Evolutionary conservation across 2,113 vertebrate genomes (phyloP), one percentile per base, ranked within the genome.

Genomic region (Parotia lawesii): DNA sequence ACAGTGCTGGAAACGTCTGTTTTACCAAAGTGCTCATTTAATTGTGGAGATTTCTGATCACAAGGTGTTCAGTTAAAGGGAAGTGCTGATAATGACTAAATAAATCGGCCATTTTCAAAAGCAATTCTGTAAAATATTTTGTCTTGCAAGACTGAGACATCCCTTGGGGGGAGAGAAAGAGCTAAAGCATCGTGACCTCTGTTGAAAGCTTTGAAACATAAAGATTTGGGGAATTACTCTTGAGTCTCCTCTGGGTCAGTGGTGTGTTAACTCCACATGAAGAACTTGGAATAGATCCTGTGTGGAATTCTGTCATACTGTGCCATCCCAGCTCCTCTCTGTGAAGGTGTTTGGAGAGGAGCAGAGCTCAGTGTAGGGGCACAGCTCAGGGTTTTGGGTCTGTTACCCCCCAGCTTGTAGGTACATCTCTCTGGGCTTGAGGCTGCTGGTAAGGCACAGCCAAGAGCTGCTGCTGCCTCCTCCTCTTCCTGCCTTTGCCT

Each of bases 141-240:
- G 14, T 72, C 51, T 80, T 73, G 60, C 33, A 54, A 61, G 53
- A 44, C 38, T 44, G n/a, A 75, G 85, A 66, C 38, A 33, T 28
- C 44, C 18, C 24, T 2, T n/a, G 56, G 14, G 35, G 40, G 47
- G 17, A 29, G 75, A 48, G 58, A n/a, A 38, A 4, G 66, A 53
- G 28, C 25, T 75, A 21, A 75, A 48, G 57, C 16, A 19, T 48
- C 0, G 0, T 57, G 57, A 66, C 7, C 19, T 65, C 57, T 40
- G 12, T 21, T 38, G 37, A 37, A 58, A 54, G 16, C 66, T 42
- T 42, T 73, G 62, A 74, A 47, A 35, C 10, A 3, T 9, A 10
- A 38, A 56, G 28, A 22, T 44, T 54, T 44, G 27, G 31, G 89
- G 24, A 44, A 54, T 72, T 47, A 12, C 28, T 67, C 24, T 10